Evolutionary conservation across 2,888 invertebrate genomes (phyloP), one percentile per base, ranked within the genome.

Genomic region (Himalopsyche japonica): DNA sequence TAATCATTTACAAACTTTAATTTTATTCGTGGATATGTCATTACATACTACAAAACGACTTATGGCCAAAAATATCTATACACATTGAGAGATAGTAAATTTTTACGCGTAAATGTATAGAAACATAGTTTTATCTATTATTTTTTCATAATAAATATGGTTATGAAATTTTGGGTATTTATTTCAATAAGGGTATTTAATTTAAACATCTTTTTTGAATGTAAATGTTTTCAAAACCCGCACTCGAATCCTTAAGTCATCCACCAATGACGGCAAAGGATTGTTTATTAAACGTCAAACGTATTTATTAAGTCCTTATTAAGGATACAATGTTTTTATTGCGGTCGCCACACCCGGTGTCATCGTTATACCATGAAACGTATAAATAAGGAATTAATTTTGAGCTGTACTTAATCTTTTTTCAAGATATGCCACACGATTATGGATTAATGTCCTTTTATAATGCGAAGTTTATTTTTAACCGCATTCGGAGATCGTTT

Each of bases 251-350:
- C 6, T 24, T 7, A 20, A 10, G 57, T 57, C 10, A 20, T 8
- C 57, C n/a, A 57, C 24, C 57, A 10, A 20, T 24, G 20, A 24
- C 32, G 37, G 49, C 3, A 78, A 77, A 49, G 57, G 79, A 70
- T 79, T 83, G 79, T 83, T 83, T 83, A 83, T 83, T 43, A 47
- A 70, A 24, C 37, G 15, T 15, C 64, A 34, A 80, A 80, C 48
- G 76, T 83, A 83, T 83, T 83, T 83, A 83, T 83, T 83, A 83
- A 79, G 43, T 57, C 49, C 83, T 79, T 78, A 83, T 83, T 79
- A 79, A 83, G 79, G 83, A 49, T 64, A 70, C 43, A 79, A 79
- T 82, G 79, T 82, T 79, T 82, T 79, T 64, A 81, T 81, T 70
- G 64, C 57, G 76, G 24, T 18, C 27, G 37, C 57, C 82, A 82